Evolutionary conservation across 2,797 vertebrate species (phyloP), one percentile per base, ranked within the genome.

Genomic region (Lerista edwardsae): DNA sequence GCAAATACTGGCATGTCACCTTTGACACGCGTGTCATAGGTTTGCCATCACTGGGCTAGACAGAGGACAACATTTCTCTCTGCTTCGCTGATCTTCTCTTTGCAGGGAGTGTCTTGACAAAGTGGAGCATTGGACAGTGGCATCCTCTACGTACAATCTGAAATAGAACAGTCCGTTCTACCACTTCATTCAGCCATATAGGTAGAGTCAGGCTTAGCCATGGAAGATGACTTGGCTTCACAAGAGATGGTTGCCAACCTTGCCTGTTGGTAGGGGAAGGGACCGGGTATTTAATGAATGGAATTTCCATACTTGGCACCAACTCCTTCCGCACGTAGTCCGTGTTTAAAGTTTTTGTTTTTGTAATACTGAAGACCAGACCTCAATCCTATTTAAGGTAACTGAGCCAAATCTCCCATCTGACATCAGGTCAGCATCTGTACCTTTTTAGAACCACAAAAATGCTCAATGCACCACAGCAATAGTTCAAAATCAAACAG

Each of bases 311-410:
- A 21, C 85, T 80, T 39, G 80, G 79, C 84, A 0, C 0, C 55
- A 75, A 51, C 55, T 75, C 75, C 75, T 80, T 87, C 39, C 77
- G 64, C 64, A 86, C 39, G 23, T 64, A 75, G 6, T 80, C 59
- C 82, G 34, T 25, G 62, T 12, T 62, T 23, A 75, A 31, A 10
- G 15, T 17, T 51, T 51, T 44, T 44, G 4, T 47, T 47, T 71
- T 79, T 23, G n/a, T 79, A 62, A 44, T 39, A 12, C 6, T 57
- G 12, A 78, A 36, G 44, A 44, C 39, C 21, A 8, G 19, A 55
- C 23, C n/a, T 68, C 31, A 61, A 29, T 51, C 3, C 25, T 41
- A 51, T 51, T 51, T 12, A 69, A 79, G 83, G 65, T 83, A 87
- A 74, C 78, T 82, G 81, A 76, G 31, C 86, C 75, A 44, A 75